These are phyloP conservation scores for Ctena decussata DNA, from an alignment of 2,888 invertebrate species.

Conservation along the genomic window DNA sequence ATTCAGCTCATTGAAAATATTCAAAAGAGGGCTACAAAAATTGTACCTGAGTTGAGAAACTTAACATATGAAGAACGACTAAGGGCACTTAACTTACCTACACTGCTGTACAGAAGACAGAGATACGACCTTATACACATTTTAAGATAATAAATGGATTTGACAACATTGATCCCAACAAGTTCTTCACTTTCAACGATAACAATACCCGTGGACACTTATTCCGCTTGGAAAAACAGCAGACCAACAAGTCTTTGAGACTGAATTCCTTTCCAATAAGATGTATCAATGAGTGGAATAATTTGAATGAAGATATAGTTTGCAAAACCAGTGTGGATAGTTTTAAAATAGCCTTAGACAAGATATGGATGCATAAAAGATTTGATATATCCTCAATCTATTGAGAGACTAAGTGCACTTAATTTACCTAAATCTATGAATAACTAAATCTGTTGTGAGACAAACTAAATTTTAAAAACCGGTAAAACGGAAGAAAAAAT, in stretches of 20 bases:
- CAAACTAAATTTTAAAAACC: background rate
- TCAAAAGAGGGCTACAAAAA: too few species aligned
- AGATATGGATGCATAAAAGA: background rate
- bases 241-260: background rate
- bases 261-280: conserved; percentile 3
- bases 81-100: too few species aligned
- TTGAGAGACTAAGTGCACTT: too few species aligned
- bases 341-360: background rate
- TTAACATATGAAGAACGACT: too few species aligned
- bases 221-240: conserved; percentile 6
- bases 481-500: background rate
- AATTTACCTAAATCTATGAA: too few species aligned
- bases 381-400: background rate
- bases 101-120: too few species aligned
- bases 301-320: background rate
- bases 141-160: conserved; percentile 5
- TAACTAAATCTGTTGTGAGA: background rate
- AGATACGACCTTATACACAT: too few species aligned
- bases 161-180: background rate
- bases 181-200: conserved; percentile 1
- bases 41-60: too few species aligned
- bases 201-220: conserved; percentile 1
- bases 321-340: conserved; percentile 4
- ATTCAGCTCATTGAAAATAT: too few species aligned
- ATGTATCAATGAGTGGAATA: conserved; percentile 4